Conservation (phyloP, 2,113 vertebrate species). For the Condylura cristata region DNA sequence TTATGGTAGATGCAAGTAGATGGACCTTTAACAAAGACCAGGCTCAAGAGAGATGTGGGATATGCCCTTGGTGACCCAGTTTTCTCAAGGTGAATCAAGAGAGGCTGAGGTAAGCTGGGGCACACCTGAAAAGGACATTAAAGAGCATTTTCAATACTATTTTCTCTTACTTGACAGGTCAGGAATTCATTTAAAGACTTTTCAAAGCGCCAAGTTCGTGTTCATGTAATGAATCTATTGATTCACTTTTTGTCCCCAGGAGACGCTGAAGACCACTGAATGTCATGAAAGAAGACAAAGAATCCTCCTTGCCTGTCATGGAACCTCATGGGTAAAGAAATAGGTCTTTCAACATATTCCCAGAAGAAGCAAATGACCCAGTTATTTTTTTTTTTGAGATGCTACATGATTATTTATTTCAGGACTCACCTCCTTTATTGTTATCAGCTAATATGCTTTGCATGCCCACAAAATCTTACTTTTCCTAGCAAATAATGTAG, state of each 20-base stretch:
- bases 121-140: background rate
- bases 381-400: background rate
- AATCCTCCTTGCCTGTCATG: background rate
- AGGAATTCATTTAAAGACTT: conserved; percentile 21
- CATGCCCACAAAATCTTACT: background rate
- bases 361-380: background rate
- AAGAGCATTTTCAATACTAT: background rate
- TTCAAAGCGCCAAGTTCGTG: conserved; percentile 39
- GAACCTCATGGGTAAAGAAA: background rate
- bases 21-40: background rate
- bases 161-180: conserved; percentile 44
- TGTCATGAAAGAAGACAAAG: conserved; percentile 48
- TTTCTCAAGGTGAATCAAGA: background rate
- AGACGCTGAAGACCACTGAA: conserved; percentile 46
- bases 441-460: background rate
- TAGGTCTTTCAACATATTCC: background rate
- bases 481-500: conserved; percentile 44
- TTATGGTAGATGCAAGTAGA: background rate
- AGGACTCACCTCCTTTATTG: background rate
- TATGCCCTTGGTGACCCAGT: rapidly evolving
- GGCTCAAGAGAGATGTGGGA: background rate
- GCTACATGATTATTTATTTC: conserved; percentile 7
- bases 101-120: background rate
- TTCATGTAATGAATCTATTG: conserved; percentile 48
- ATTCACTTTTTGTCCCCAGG: conserved; percentile 18